Base-by-base conservation (phyloP, 2,797 vertebrate genomes). In the Vespertilio murinus region DNA sequence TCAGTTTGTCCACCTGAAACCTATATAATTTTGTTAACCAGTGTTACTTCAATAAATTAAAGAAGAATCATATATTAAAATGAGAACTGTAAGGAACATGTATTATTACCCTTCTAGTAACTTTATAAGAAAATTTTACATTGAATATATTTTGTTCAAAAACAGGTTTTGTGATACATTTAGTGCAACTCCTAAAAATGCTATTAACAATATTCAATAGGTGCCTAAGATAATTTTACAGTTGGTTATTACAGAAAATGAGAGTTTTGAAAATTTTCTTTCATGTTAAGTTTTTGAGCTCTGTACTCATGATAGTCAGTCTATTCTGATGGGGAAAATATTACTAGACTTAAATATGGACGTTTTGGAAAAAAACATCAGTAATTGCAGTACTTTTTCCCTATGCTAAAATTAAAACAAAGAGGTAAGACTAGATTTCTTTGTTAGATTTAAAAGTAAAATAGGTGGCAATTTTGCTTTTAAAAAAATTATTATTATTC, bases 231-330 rank as follows among this genome's bases (percentile, higher is more conserved):
- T 91, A 59, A 35, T 83, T 94, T 90, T 73, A 81, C n/a, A 64
- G 2, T 81, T 90, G 33, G 59, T 81, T 8, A 10, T 77, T 87
- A 40, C 40, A 73, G 28, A 79, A 73, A 52, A 59, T 92, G 11
- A 77, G 23, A 82, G 28, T 88, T 82, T 93, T 87, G 83, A 77
- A 25, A 87, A 54, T 80, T 84, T 47, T 73, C 87, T 90, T 84
- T 30, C 10, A 28, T 88, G 42, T 83, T 12, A 35, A 54, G 6
- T 54, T 89, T 87, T 90, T 92, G 42, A 61, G 14, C 30, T 75
- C 64, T 85, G 13, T 86, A 40, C 13, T 84, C 94, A 28, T 67
- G 20, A 9, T 67, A 73, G n/a, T 80, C 70, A 74, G 6, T 91
- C 0, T 69, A 2, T 75, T 73, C 8, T 78, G 22, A 42, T 88